Evolutionary conservation across 2,888 invertebrate species (phyloP).

Genomic region (Ectobius pallidus): DNA sequence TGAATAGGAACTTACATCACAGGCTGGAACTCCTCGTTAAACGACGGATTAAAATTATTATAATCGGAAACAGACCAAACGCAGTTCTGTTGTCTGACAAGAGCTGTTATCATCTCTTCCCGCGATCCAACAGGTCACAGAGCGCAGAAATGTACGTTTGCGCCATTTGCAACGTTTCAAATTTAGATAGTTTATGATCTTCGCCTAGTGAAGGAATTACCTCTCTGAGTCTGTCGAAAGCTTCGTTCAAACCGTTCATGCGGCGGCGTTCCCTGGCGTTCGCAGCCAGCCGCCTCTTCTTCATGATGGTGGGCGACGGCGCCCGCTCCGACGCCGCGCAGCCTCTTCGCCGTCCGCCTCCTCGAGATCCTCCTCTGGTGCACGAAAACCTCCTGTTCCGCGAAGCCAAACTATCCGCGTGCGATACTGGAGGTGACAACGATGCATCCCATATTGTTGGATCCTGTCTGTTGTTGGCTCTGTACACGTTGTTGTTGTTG

Average conservation of each 20-base stretch:
- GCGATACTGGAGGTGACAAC: background rate
- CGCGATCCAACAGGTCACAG: slow-evolving; percentile 62
- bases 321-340: slow-evolving; percentile 9
- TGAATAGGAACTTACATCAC: no score
- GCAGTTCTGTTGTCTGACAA: background rate
- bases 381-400: background rate
- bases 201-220: slow-evolving; percentile 74
- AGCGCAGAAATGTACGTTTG: slow-evolving; percentile 75
- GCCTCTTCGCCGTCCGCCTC: slow-evolving; percentile 7
- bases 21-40: no score
- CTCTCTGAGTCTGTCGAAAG: slow-evolving; percentile 73
- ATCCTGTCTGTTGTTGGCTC: background rate
- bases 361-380: background rate
- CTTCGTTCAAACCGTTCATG: slow-evolving; percentile 77
- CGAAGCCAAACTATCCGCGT: background rate
- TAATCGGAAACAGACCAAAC: background rate
- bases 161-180: slow-evolving; percentile 80
- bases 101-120: slow-evolving; percentile 16
- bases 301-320: slow-evolving; percentile 53
- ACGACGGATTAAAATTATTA: no score
- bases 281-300: slow-evolving; percentile 70
- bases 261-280: slow-evolving; percentile 75
- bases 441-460: background rate
- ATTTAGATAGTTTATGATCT: slow-evolving; percentile 76
- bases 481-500: background rate